Base-by-base conservation (phyloP, 2,113 vertebrate species). In the Cryptotis parvus region DNA sequence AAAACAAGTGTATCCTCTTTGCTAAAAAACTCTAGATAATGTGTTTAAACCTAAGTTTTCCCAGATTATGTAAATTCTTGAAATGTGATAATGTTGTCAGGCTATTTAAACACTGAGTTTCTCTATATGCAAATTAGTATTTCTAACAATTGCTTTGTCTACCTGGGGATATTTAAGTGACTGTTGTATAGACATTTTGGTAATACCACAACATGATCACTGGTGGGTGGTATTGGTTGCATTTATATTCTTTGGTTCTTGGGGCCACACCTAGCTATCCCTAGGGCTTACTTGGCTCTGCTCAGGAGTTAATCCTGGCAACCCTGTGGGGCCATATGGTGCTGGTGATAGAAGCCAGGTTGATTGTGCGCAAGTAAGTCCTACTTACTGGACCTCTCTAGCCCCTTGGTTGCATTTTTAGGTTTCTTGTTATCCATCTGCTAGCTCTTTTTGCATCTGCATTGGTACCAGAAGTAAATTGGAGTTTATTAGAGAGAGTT, bases 61-160 rank as follows among this genome's bases (percentile, higher is more conserved):
- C 33, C 27, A 75, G 6, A 68, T 63, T 90, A 88, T 91, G 61
- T 45, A 20, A 20, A 61, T 91, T 80, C 86, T 73, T 27, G 85
- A 20, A 92, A 18, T 91, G 45, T 78, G 9, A 63, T 31, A 70
- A 20, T 4, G 52, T n/a, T 10, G 9, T 49, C 15, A 70, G 37
- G 31, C 78, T 31, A 52, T 76, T 70, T 79, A 66, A 87, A 18
- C 31, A 45, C 16, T 65, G 22, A 69, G 20, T 70, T 90, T 91
- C 41, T 93, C 74, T 18, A 61, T 68, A 49, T 80, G 4, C 15
- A 77, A 27, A 74, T 61, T 90, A 31, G 31, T 20, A 35, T 70
- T 58, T 87, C 84, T 66, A 61, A 72, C 83, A 75, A 49, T 77
- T 90, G 27, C 27, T 72, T 65, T 91, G 37, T 72, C 35, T 80